Base-by-base conservation (phyloP, 2,888 invertebrate genomes). In the Enchytraeus crypticus region DNA sequence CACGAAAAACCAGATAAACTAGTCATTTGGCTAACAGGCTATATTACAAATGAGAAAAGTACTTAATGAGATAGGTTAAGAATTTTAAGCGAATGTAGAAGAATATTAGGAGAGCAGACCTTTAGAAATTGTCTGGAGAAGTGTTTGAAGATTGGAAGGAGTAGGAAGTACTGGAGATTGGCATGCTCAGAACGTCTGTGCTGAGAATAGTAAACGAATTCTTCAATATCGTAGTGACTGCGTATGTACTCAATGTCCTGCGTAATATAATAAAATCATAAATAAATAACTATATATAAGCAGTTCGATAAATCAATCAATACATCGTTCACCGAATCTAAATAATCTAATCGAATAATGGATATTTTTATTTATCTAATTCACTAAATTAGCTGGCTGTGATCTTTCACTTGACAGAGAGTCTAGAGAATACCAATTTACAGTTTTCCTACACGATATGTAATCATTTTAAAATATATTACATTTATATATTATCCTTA, bases 221-320 rank as follows among this genome's bases (percentile, higher is more conserved):
- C 77, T 66, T 79, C 79, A 33, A 79, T 77, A 67, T 79, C 77
- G 71, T 79, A 79, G 67, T 79, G 79, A 4, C 79, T 77, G 11
- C 79, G 69, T 29, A 79, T 75, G 66, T 77, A 79, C 63, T 79
- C 79, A 53, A 79, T 79, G 60, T 79, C 74, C 77, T 78, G 66
- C 51, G 33, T 23, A 30, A 64, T 66, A 29, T n/a, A n/a, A n/a
- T n/a, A n/a, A n/a, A n/a, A n/a, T n/a, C n/a, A n/a, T n/a, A n/a
- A n/a, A n/a, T 26, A 2, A n/a, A 30, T 33, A 45, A n/a, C 23
- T 26, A 38, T 43, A 29, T n/a, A 26, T 2, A 26, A n/a, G 43
- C 2, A 51, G 18, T 26, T 23, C 51, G n/a, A 23, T 26, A 18
- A 14, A 11, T 18, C 21, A 21, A 54, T 54, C 2, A 54, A 8